phyloP scores from a whole-genome alignment of 1,140 invertebrate species.

The Anoplolepis gracilipes region DNA sequence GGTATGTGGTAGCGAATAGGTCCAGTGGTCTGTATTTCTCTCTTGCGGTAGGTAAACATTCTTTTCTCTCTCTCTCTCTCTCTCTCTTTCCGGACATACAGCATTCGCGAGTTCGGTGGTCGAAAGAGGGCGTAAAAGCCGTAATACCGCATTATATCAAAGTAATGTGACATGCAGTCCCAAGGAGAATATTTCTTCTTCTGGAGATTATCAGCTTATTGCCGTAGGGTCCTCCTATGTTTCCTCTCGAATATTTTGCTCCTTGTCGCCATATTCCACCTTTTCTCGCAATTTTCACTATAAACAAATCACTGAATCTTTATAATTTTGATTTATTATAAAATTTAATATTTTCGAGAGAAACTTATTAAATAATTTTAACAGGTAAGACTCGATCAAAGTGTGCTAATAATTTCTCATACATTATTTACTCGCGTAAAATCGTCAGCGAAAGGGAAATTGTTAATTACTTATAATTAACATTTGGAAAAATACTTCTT shows the following conservation, averaged over 20 bases:
- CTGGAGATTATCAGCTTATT: conserved; percentile 73
- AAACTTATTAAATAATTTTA: neutral
- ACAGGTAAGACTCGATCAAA: neutral
- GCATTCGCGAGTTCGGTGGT: conserved; percentile 46
- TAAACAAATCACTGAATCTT: conserved; percentile 11
- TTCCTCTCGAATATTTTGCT: conserved; percentile 62
- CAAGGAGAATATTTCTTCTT: conserved; percentile 63
- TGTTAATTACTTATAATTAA: neutral
- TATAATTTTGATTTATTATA: neutral
- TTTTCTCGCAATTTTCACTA: neutral
- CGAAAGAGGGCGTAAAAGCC: conserved; percentile 55
- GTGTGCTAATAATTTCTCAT: neutral
- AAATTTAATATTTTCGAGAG: conserved; percentile 9
- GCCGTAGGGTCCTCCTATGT: neutral
- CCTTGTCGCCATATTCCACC: neutral
- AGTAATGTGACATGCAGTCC: conserved; percentile 66
- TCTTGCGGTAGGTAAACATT: neutral
- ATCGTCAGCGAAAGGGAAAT: neutral
- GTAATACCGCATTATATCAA: conserved; percentile 70
- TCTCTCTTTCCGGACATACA: neutral
- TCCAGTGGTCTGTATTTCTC: neutral
- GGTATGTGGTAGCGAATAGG: no score
- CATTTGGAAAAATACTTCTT: neutral
- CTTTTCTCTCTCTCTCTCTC: neutral
- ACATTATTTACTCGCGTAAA: neutral